Base-by-base conservation (phyloP, 2,797 vertebrate genomes). In the Arnoldichthys spilopterus region DNA sequence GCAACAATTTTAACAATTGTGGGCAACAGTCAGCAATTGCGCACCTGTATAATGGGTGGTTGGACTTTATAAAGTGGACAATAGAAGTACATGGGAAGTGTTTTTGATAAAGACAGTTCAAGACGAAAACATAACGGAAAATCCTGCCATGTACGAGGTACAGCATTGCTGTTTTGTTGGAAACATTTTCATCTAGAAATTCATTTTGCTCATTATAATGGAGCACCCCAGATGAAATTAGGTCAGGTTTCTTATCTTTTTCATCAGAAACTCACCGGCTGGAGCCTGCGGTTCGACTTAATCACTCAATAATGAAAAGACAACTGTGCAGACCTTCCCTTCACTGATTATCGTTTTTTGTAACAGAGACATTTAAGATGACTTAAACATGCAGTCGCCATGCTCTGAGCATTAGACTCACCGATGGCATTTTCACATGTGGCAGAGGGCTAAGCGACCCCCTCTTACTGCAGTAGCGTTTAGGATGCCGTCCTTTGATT, bases 271-370 rank as follows among this genome's bases (percentile, higher is more conserved):
- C 70, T 62, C 18, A 1, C 15, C 12, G 34, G 28, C 77, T 54
- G 70, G 40, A 62, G 56, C 70, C 32, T 58, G 37, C 13, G 70
- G 62, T 73, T 63, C 9, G 37, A 73, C 40, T 67, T 58, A 73
- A 79, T 58, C 22, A 20, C 54, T 74, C 54, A 62, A 74, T 62
- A 69, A 74, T 45, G 71, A 80, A 69, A 49, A 82, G 62, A 84
- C 28, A 34, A 64, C 15, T 3, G 18, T 8, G 13, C 16, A 7
- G 22, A 54, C 43, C 63, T 64, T 62, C n/a, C 54, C 22, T 61
- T 76, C 53, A 16, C 59, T 68, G 67, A 76, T 78, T 61, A 72
- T 72, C 64, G 72, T 59, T 30, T 49, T 67, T 59, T 6, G 47
- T 30, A 45, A 73, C 47, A 13, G 47, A 80, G 62, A 67, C 61